Evolutionary conservation across 1,140 invertebrate genomes (phyloP), one percentile per base, ranked within the genome.

Genomic region (Neocloeon triangulifer): DNA sequence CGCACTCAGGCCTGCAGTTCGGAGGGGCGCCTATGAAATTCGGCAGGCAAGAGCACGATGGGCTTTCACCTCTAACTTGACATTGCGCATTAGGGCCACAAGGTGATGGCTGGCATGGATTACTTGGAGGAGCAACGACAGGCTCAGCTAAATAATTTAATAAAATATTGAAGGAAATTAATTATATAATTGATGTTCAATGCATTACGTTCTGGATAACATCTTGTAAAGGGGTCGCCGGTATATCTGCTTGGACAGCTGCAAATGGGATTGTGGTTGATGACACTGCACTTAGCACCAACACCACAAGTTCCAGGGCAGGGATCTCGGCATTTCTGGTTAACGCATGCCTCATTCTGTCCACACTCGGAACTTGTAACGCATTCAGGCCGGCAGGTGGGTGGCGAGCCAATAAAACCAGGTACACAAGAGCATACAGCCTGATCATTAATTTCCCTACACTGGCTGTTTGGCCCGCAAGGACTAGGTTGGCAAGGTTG

Each of bases 31-130:
- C 52, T 12, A 44, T 42, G 36, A 51, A 51, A 32, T 38, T 37
- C 12, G 39, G 34, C n/a, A 38, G 35, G 26, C 42, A 44, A 13
- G 39, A 38, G 20, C 54, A 58, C 10, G 42, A 41, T 0, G 26
- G 35, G 14, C 43, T 38, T 12, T 36, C 39, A 18, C 49, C 46
- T 12, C 38, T 33, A 19, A 42, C 38, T 32, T 33, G 36, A 31
- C 45, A 47, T 7, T 41, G 28, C 1, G 47, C 41, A 15, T 46
- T 38, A 3, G 65, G 61, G 19, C 69, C 69, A 49, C 69, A 73
- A 2, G 69, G 68, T 19, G 66, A 68, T n/a, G 69, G 69, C 40
- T 58, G 50, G 40, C 70, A 75, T 9, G 69, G 69, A 44, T 67
- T 63, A 43, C 43, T 39, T 34, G 45, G 41, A 8, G 48, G 30